These are phyloP conservation scores for Lophius americanus DNA, from an alignment of 2,797 vertebrate genomes.

Conservation along the genomic window DNA sequence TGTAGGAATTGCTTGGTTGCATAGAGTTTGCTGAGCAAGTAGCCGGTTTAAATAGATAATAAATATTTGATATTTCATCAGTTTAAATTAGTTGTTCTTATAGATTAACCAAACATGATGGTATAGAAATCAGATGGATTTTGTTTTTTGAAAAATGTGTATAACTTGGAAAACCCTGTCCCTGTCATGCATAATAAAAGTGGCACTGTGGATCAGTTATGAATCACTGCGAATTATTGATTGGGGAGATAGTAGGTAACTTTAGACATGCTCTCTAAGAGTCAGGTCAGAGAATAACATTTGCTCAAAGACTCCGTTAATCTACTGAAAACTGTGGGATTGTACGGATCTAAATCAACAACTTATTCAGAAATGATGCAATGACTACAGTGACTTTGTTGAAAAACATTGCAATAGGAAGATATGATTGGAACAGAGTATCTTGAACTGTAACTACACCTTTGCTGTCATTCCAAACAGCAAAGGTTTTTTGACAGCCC, in stretches of 20 bases:
- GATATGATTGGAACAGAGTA: constrained; percentile 1
- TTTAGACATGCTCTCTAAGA: constrained; percentile 9
- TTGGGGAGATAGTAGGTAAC: constrained; percentile 6
- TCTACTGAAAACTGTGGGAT: constrained; percentile 1
- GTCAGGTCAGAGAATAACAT: neutral
- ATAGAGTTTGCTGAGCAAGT: too few relatives aligned
- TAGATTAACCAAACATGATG: too few relatives aligned
- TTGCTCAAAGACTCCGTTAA: neutral
- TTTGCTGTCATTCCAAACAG: too few relatives aligned
- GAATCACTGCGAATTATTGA: constrained; percentile 9
- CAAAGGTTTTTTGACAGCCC: too few relatives aligned
- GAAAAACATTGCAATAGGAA: neutral
- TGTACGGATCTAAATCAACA: neutral
- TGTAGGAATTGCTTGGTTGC: neutral
- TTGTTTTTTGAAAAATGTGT: neutral
- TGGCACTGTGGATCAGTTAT: constrained; percentile 2
- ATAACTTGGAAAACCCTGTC: constrained; percentile 6
- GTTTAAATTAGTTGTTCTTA: too few relatives aligned
- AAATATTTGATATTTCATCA: too few relatives aligned
- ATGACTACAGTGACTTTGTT: neutral
- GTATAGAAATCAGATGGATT: too few relatives aligned
- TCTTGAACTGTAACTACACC: neutral
- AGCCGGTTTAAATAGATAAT: too few relatives aligned
- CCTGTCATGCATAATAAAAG: constrained; percentile 5
- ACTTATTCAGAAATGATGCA: neutral